phyloP scores from a whole-genome alignment of 2,888 invertebrate species.

The Acrobasis repandana region DNA sequence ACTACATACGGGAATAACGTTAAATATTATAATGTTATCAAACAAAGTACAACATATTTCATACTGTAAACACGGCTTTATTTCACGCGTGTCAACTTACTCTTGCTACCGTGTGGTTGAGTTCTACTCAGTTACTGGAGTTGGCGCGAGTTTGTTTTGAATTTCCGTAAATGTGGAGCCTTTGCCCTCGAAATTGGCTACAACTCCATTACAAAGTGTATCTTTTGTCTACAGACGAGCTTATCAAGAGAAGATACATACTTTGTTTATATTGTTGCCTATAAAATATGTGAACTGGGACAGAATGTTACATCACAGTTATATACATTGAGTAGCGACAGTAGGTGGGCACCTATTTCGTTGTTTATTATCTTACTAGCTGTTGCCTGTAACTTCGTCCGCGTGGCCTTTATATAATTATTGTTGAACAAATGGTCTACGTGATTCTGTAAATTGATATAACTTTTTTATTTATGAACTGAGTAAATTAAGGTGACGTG shows the following conservation, averaged over 20 bases:
- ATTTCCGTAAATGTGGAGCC: constrained; percentile 36
- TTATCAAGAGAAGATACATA: neutral
- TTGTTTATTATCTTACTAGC: too few relatives aligned
- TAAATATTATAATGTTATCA: too few relatives aligned
- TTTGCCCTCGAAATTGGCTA: constrained; percentile 27
- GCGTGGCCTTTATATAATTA: too few relatives aligned
- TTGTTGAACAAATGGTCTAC: too few relatives aligned
- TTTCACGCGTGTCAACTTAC: constrained; percentile 26
- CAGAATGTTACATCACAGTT: neutral
- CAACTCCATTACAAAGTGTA: constrained; percentile 26
- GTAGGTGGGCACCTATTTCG: too few relatives aligned
- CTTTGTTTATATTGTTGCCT: neutral
- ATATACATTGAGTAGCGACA: neutral
- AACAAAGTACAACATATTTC: too few relatives aligned
- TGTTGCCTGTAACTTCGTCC: too few relatives aligned
- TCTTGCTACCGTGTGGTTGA: constrained; percentile 31
- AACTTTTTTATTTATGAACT: too few relatives aligned
- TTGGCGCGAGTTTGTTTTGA: constrained; percentile 40
- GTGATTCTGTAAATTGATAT: too few relatives aligned
- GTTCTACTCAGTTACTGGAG: constrained; percentile 35
- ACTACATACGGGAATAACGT: too few relatives aligned
- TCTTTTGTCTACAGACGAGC: constrained; percentile 10
- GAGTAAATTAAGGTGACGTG: too few relatives aligned
- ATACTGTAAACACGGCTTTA: too few relatives aligned
- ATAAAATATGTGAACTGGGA: neutral